A percentile compares a stretch with the other conserved stretches of the same genome.
Conservation (phyloP, 2,888 invertebrate genomes). For the Dione juno region DNA sequence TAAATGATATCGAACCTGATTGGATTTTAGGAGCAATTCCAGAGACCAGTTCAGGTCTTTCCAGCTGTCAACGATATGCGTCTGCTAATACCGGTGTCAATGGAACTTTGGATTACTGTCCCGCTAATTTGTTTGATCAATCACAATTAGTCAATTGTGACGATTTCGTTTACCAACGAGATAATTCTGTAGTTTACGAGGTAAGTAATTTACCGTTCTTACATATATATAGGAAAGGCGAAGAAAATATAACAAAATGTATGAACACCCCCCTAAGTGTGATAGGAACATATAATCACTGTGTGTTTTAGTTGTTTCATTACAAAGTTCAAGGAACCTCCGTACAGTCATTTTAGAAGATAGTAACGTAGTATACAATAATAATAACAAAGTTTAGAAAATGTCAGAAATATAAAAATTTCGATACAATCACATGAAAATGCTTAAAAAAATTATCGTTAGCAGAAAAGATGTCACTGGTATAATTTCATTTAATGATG, state of each 20-base stretch:
- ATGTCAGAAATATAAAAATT: background rate
- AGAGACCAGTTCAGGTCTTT: conserved; percentile 57
- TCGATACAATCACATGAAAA: background rate
- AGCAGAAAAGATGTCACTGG: background rate
- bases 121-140: conserved; percentile 57
- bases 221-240: no score
- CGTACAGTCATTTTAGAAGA: no score
- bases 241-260: no score
- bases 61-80: conserved; percentile 64
- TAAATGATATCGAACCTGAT: conserved; percentile 49
- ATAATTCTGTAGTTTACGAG: conserved; percentile 54
- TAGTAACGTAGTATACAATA: background rate
- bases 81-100: conserved; percentile 48
- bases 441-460: background rate
- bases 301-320: no score
- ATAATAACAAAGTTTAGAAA: background rate
- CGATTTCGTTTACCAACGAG: conserved; percentile 48
- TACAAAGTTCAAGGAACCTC: no score
- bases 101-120: conserved; percentile 53
- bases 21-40: conserved; percentile 68
- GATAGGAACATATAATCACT: no score
- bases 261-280: no score
- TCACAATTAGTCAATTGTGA: conserved; percentile 45
- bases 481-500: conserved; percentile 1
- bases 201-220: conserved; percentile 42